Base-by-base conservation (phyloP, 2,797 vertebrate species). In the Megaceryle alcyon region DNA sequence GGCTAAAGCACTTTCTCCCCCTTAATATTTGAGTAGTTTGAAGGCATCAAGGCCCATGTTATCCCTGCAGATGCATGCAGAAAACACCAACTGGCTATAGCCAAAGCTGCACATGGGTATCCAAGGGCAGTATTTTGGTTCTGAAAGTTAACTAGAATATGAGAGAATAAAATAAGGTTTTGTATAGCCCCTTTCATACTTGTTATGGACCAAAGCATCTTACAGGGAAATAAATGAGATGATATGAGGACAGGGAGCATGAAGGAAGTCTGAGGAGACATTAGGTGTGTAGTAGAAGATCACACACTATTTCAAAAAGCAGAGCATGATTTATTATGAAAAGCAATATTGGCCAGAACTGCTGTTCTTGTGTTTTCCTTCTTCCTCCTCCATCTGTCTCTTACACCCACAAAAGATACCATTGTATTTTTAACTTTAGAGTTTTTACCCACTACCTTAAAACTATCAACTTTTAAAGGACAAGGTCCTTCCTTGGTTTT, bases 11-110 rank as follows among this genome's bases (percentile, higher is more conserved):
- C 33, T 77, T 44, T 49, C 69, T 4, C 26, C 15, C 56, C 8
- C 7, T 12, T 6, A 70, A 22, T 95, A 86, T 82, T 28, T 95
- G 92, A 97, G 82, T 51, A 68, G 41, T 96, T 89, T 95, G 91
- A 95, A 97, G 91, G 78, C n/a, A 26, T 78, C 89, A 80, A 83
- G 9, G 12, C 20, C 64, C 35, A 25, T 25, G 28, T 83, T 94
- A 51, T 54, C 21, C 29, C 41, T 6, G 5, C 39, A 76, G 33
- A 60, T 54, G 56, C 1, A 22, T 23, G 46, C 41, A 82, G 37
- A 63, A 72, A 90, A 65, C 17, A 90, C 43, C 13, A 37, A 31
- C 0, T 33, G 53, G 56, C 39, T 93, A 23, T 37, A 93, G 53
- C n/a, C 17, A 73, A 85, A 94, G 46, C 41, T 76, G 63, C 14